phyloP scores from a whole-genome alignment of 1,140 invertebrate species.

The Plectrocnemia conspersa region DNA sequence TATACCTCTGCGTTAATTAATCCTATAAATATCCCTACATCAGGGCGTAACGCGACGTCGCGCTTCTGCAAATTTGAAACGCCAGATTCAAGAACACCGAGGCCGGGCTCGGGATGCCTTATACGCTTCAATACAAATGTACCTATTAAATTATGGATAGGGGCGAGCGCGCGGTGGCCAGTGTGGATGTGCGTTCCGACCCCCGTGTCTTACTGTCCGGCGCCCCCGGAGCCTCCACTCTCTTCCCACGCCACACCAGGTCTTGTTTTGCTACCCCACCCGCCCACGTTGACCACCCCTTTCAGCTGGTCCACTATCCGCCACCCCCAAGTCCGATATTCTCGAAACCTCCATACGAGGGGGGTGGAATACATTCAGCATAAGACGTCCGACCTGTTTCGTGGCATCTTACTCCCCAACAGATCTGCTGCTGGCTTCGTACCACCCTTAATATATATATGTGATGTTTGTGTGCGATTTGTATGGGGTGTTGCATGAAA shows the following conservation, averaged over 20 bases:
- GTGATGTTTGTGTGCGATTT: constrained; percentile 26
- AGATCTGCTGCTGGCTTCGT: background rate
- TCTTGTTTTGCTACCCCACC: constrained; percentile 1
- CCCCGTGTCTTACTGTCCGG: constrained; percentile 5
- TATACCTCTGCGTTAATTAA: background rate
- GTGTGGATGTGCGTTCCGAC: constrained; percentile 15
- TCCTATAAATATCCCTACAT: background rate
- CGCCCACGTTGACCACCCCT: constrained; percentile 9
- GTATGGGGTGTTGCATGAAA: constrained; percentile 30
- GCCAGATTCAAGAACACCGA: constrained; percentile 35
- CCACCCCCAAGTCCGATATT: background rate
- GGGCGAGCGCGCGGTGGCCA: constrained; percentile 23
- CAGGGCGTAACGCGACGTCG: constrained; percentile 10
- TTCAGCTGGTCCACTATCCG: background rate
- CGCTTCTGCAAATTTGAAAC: constrained; percentile 25
- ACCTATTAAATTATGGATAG: constrained; percentile 36
- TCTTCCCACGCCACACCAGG: background rate
- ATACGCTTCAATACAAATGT: constrained; percentile 36
- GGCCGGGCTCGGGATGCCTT: constrained; percentile 31
- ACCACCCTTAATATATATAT: too few relatives aligned
- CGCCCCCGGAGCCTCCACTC: constrained; percentile 1
- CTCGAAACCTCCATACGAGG: background rate
- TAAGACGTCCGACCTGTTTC: constrained; percentile 36
- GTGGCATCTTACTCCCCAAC: constrained; percentile 27
- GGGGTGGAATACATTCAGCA: constrained; percentile 33